Conservation (phyloP, 92 coral and sea anemone genomes). For the Metridium senile region DNA sequence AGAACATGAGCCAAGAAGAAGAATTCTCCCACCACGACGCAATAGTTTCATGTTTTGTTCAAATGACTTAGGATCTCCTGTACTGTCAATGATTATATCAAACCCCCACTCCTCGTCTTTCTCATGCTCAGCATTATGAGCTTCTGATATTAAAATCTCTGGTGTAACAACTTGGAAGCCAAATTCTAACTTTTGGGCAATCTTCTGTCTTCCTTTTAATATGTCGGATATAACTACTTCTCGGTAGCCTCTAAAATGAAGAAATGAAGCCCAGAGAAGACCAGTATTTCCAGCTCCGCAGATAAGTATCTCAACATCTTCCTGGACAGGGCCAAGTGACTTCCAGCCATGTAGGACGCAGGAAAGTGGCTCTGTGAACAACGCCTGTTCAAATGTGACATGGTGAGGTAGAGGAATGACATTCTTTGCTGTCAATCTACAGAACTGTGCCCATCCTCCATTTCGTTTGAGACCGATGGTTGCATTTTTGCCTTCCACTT, state of each 20-base stretch:
- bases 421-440: slow-evolving; percentile 79
- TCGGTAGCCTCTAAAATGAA: slow-evolving; percentile 81
- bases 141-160: slow-evolving; percentile 72
- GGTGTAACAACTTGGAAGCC: slow-evolving; percentile 83
- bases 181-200: slow-evolving; percentile 75
- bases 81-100: slow-evolving; percentile 81
- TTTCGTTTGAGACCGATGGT: slow-evolving; percentile 82
- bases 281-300: slow-evolving; percentile 88
- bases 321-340: slow-evolving; percentile 61
- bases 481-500: slow-evolving; percentile 72
- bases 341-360: slow-evolving; percentile 85
- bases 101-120: slow-evolving; percentile 91
- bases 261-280: slow-evolving; percentile 73
- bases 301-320: slow-evolving; percentile 77
- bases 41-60: slow-evolving; percentile 78
- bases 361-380: slow-evolving; percentile 79
- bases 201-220: slow-evolving; percentile 75
- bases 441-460: slow-evolving; percentile 97
- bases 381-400: slow-evolving; percentile 79
- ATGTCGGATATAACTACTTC: slow-evolving; percentile 82
- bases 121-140: slow-evolving; percentile 70
- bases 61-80: slow-evolving; percentile 81
- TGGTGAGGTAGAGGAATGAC: slow-evolving; percentile 77
- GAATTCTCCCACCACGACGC: slow-evolving; percentile 79
- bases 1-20: slow-evolving; percentile 66